A percentile compares a stretch with the other conserved stretches of the same genome.
phyloP scores from a whole-genome alignment of 2,797 vertebrate genomes.

The Catamblyrhynchus diadema region DNA sequence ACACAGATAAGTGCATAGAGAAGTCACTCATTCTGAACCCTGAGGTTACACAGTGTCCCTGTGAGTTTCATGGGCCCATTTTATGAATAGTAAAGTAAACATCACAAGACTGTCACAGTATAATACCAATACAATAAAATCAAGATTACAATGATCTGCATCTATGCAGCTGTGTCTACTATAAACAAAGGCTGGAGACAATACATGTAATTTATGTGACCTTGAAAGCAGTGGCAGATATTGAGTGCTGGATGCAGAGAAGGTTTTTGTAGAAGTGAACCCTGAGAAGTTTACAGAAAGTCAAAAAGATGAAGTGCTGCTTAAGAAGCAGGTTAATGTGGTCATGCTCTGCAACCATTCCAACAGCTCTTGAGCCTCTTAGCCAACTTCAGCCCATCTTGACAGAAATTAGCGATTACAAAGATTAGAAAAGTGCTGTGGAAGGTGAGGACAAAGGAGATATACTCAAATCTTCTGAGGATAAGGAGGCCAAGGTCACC shows the following conservation, averaged over 20 bases:
- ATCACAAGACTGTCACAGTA: not conserved
- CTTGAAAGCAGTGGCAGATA: not conserved
- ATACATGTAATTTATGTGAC: not conserved
- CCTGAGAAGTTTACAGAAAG: not conserved
- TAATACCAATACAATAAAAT: not conserved
- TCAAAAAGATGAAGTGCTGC: not conserved
- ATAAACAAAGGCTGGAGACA: not conserved
- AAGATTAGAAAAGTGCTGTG: not conserved
- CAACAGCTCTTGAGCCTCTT: not conserved
- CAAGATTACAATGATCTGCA: not conserved
- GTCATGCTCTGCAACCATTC: not conserved
- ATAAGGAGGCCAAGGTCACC: not conserved
- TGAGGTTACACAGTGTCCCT: not conserved
- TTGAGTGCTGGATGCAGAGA: not conserved
- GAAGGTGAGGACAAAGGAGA: not conserved
- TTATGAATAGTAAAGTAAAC: not conserved
- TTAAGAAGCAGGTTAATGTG: not conserved
- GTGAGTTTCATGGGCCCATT: not conserved
- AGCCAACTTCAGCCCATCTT: not conserved
- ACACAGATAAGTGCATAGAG: not conserved
- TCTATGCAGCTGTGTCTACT: not conserved
- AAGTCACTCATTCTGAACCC: not conserved
- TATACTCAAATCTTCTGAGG: not conserved
- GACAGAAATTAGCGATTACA: not conserved
- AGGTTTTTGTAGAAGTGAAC: not conserved